Base-by-base conservation (phyloP, 1,140 invertebrate genomes). In the Coelopa frigida region DNA sequence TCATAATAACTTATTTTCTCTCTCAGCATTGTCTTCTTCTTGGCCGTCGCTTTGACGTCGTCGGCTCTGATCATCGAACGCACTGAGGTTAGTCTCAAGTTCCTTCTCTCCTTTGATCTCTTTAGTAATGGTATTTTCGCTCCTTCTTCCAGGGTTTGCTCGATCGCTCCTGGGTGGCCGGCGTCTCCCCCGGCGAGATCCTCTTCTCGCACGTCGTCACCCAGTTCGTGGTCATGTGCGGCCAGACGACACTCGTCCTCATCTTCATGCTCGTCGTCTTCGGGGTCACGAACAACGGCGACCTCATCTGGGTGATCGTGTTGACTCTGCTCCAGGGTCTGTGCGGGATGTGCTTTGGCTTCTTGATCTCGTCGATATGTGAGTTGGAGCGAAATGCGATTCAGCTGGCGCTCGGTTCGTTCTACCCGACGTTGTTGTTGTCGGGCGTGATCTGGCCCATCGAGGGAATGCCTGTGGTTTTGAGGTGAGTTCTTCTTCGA, bases 311-410 rank as follows among this genome's bases (percentile, higher is more conserved):
- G 73, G 90, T 94, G 3, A 78, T 95, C 43, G 72, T 89, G 26
- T 65, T 96, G 7, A 89, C 89, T 0, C 80, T 96, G 47, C 72
- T 89, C 45, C 84, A 87, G 70, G 92, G 89, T 44, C 76, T 93
- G 8, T 94, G 90, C 65, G 94, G 93, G 55, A 96, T 96, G 93
- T 87, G 87, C 59, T 93, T 93, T 67, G 86, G 86, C 39, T 87
- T 96, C 70, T 84, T 95, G n/a, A 94, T 94, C 54, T 95, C 91
- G 5, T 85, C 89, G 8, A 79, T 93, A 22, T 93, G 89, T 70
- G 87, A 93, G 59, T 78, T 92, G 49, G 92, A 97, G 73, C 81
- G 88, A 48, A 93, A 93, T 66, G 93, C 93, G 12, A 95, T 95
- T 54, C 92, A 96, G 70, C 68, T 95, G 43, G 89, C 93, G 4